Base-by-base conservation (phyloP, 2,797 vertebrate species). In the Chaetodon trifasciatus region DNA sequence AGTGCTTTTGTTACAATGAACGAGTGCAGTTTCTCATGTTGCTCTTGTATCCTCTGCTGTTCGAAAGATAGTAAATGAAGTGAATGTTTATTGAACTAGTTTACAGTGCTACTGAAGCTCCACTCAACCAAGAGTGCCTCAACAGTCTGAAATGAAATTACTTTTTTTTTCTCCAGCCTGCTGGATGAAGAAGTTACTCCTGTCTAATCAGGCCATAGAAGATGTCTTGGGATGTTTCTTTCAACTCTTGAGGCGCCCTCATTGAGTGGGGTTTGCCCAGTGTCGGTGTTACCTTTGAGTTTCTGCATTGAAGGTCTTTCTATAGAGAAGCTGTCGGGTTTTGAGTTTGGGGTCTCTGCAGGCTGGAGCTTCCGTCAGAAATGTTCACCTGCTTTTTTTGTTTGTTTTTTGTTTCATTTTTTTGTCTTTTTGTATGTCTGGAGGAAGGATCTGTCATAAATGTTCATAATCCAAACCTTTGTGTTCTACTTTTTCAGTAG, bases 341-440 rank as follows among this genome's bases (percentile, higher is more conserved):
- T 93, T 90, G 89, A 92, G 82, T 81, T 91, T 87, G 85, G 86
- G 87, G 81, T 94, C 86, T 94, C 92, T 95, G 94, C 93, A 82
- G 94, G 91, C 87, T 93, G 90, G 91, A 94, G 92, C 91, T 90
- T 94, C 92, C 82, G 90, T 92, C 83, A 86, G 84, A 90, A 80
- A 91, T 88, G 40, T 85, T 88, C 86, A 80, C 88, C 89, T 92
- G 84, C 88, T 68, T 37, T 15, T 39, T 77, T 72, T 68, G 46
- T 21, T 72, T 72, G 39, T 53, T 49, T 79, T 3, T 64, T 6
- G 44, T 70, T 61, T 23, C 3, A 11, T 70, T 53, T 61, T 52
- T 63, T 62, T 2, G 8, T 66, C 12, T 42, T 66, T 81, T 76
- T 84, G 19, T 81, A 81, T 70, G 85, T 86, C 72, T 82, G 73